Base-by-base conservation (phyloP, 2,113 vertebrate genomes). In the Malurus cyaneus region DNA sequence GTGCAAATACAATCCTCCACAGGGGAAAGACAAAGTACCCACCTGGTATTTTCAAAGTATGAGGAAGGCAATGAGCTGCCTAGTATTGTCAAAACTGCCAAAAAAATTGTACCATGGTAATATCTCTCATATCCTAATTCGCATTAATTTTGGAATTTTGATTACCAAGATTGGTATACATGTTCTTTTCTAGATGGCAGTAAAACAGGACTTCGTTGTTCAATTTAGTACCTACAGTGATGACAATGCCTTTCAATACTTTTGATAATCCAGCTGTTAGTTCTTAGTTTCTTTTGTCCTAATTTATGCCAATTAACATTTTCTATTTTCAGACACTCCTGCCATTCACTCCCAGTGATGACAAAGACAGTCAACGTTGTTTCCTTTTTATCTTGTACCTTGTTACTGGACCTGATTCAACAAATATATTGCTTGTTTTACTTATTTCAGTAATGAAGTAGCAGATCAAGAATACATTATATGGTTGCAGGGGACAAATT, bases 401-500 rank as follows among this genome's bases (percentile, higher is more conserved):
- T 32, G 13, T 47, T 18, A 34, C 5, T 47, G n/a, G 54, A 9
- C 20, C 4, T 6, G n/a, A 72, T 60, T 39, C 41, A 80, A 32
- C 7, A 80, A 39, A 34, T 36, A n/a, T 32, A 13, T 44, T 70
- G 18, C 11, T 80, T 59, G 34, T 50, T 56, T 53, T 12, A 54
- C 9, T 73, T 56, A 17, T 11, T 88, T 59, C 29, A 39, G 5
- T 13, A 50, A 10, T 34, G 49, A 90, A 84, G 3, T 47, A 13
- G 21, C 25, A 6, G 17, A 36, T 72, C 34, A 41, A 54, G 49
- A 64, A 54, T 5, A 29, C 18, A 69, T 13, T 54, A 25, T 6
- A 26, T 1, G 5, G 6, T 39, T 24, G 2, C 9, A 52, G 46
- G 41, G 16, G 8, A 14, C 1, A 2, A 12, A 19, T 69, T 77